These are phyloP conservation scores for Phenganax marumi DNA, from an alignment of 92 coral and sea anemone species.

Conservation along the genomic window DNA sequence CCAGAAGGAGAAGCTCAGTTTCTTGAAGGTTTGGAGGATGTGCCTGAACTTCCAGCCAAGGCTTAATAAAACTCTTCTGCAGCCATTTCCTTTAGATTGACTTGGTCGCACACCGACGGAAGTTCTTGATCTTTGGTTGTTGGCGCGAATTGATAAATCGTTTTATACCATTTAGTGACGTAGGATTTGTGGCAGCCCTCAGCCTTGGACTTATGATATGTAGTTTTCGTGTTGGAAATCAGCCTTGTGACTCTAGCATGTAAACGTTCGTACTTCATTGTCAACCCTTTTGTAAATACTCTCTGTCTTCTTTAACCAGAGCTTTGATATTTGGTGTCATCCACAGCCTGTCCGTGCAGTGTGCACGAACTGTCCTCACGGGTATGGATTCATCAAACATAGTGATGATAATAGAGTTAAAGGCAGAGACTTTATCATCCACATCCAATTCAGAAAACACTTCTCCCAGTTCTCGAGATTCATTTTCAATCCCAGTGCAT, in stretches of 20 bases:
- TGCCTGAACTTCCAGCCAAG: background rate
- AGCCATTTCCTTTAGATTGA: too few species aligned
- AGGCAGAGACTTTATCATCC: constrained; percentile 15
- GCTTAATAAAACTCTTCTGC: background rate
- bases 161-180: constrained; percentile 81
- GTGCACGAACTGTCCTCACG: too few species aligned
- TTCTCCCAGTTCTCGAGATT: background rate
- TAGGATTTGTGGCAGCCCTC: background rate
- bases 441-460: background rate
- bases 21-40: background rate
- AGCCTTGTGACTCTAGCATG: background rate
- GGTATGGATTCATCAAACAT: background rate
- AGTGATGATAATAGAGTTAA: background rate
- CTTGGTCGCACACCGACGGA: too few species aligned
- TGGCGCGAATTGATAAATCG: constrained; percentile 78
- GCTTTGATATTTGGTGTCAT: too few species aligned
- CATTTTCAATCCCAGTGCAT: background rate
- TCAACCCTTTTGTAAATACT: too few species aligned
- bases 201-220: background rate
- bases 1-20: background rate
- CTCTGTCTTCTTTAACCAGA: too few species aligned
- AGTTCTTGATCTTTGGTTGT: too few species aligned
- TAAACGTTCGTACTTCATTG: background rate
- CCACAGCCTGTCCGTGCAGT: too few species aligned
- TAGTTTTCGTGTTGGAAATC: background rate